Percentiles rank a stretch among this genome's conserved stretches.
phyloP scores from a whole-genome alignment of 1,140 invertebrate genomes.

The Papilio helenus region DNA sequence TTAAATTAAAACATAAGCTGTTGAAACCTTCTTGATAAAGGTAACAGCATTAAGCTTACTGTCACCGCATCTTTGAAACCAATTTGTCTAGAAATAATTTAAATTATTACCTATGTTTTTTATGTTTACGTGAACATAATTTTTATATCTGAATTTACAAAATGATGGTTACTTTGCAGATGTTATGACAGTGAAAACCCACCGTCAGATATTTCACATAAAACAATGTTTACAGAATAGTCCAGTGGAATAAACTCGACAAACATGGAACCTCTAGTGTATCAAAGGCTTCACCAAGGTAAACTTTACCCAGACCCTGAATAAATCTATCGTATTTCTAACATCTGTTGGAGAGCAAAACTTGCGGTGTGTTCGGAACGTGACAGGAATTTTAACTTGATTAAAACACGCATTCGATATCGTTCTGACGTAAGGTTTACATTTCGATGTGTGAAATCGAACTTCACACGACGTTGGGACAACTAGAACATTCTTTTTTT shows the following conservation, averaged over 20 bases:
- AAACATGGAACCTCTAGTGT: slow-evolving; percentile 22
- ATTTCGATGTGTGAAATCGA: neutral
- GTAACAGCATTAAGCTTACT: neutral
- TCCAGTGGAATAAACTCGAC: slow-evolving; percentile 17
- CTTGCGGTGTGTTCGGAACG: slow-evolving; percentile 23
- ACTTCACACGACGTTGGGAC: neutral
- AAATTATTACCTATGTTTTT: too few relatives aligned
- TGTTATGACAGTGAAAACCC: neutral
- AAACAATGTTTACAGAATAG: slow-evolving; percentile 19
- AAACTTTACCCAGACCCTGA: slow-evolving; percentile 31
- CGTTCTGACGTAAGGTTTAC: slow-evolving; percentile 9
- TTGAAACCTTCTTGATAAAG: neutral
- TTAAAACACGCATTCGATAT: slow-evolving; percentile 23
- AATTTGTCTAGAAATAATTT: too few relatives aligned
- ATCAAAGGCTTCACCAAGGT: slow-evolving; percentile 25
- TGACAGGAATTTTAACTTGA: slow-evolving; percentile 28
- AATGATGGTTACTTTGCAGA: too few relatives aligned
- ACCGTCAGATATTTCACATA: neutral
- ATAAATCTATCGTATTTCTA: slow-evolving; percentile 32
- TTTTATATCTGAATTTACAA: too few relatives aligned
- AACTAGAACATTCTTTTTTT: neutral
- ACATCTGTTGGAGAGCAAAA: slow-evolving; percentile 33
- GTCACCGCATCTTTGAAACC: neutral
- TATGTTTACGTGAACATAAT: too few relatives aligned
- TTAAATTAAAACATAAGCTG: neutral